Evolutionary conservation across 2,113 vertebrate species (phyloP), one percentile per base, ranked within the genome.

Genomic region (Sialia sialis): DNA sequence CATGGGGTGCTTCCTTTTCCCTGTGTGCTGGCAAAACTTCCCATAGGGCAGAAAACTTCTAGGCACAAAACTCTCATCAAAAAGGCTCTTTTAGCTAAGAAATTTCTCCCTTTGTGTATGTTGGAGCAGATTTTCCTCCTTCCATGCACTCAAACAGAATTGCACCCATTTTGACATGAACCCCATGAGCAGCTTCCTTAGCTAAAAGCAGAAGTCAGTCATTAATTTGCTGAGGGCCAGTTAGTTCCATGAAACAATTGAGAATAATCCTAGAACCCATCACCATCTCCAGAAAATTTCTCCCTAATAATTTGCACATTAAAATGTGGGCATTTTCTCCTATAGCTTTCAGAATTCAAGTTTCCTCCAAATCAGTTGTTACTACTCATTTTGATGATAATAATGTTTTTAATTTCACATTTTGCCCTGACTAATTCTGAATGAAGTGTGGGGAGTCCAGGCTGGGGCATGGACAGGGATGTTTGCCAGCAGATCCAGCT

Each of bases 381-480:
- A 68, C 6, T 34, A 32, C 32, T 68, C 11, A 12, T 75, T 91
- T 73, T 14, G 3, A 62, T 3, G 5, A 49, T 29, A 56, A 64
- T 27, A 20, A 14, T 1, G 0, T 16, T 32, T 58, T 19, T 3
- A 38, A 8, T 75, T 56, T 56, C 30, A 64, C 25, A 6, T 19
- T 60, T 84, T 36, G 7, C 34, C 8, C 9, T 56, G 11, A 44
- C 38, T 74, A 44, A 25, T 59, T 58, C 43, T 63, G n/a, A 56
- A 26, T 12, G 38, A 19, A 34, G 19, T 0, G 0, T 7, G 11
- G n/a, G 14, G 16, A 30, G 12, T 7, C 14, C 25, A 73, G 23
- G 19, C 3, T 14, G 49, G 26, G 39, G 7, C 1, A 1, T 0
- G 2, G 34, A 22, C 5, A 7, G 11, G 26, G 6, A 12, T 0